Base-by-base conservation (phyloP, 2,797 vertebrate species). In the Sparus aurata region DNA sequence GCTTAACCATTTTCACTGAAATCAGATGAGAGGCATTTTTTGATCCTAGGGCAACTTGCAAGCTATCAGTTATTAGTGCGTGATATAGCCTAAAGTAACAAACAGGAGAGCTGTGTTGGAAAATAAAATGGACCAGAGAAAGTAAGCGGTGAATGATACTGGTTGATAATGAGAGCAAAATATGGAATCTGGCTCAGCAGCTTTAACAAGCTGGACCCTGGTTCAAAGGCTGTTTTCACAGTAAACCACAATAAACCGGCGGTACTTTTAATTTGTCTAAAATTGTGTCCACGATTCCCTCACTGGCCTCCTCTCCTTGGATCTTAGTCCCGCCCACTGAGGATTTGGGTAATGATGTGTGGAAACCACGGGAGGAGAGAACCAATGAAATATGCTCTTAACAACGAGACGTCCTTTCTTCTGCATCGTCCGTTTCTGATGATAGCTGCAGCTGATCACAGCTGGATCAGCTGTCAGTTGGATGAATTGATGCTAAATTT, bases 11-110 rank as follows among this genome's bases (percentile, higher is more conserved):
- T 83, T 27, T 61, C 61, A 73, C 65, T 67, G 64, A 57, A 77
- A 85, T 67, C 54, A 62, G 38, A 79, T 15, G 34, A 73, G 54
- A 75, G 27, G 17, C 38, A 67, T n/a, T 55, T 71, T 68, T 78
- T 66, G 9, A 71, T 67, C 60, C 67, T 27, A 11, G 69, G 68
- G 16, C 41, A 54, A 63, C 58, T 27, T 34, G 57, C 52, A 13
- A 64, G 38, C 18, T 52, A 20, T 65, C 74, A 27, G 27, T 82
- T 73, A 82, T 86, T 88, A 77, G 69, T 13, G 41, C 75, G 52
- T 77, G 63, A 46, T 69, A 17, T 77, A 69, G 82, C 47, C 69
- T 9, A 38, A 69, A 54, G 72, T 55, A 70, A 50, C 41, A 50
- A 30, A 69, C 59, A 53, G 11, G 38, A 79, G 63, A 64, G 72